Conservation (phyloP, 1,140 invertebrate genomes). For the Scaptomyza hsui region DNA sequence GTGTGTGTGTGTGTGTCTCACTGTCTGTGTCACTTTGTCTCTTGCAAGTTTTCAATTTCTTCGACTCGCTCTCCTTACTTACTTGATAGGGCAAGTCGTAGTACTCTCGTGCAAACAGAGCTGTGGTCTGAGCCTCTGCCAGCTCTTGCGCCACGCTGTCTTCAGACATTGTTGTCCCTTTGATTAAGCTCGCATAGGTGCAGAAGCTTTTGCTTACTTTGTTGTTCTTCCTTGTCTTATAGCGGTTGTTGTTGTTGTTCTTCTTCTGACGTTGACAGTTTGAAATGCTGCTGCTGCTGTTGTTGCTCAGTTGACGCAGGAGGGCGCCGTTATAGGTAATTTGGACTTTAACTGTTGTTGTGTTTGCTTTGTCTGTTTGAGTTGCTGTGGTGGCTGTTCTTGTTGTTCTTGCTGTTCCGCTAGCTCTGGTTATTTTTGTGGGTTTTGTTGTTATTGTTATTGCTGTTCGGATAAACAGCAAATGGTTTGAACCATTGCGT, state of each 20-base stretch:
- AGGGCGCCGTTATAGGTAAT: slow-evolving; percentile 15
- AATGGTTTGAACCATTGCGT: slow-evolving; percentile 60
- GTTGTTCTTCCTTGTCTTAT: neutral
- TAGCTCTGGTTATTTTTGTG: slow-evolving; percentile 34
- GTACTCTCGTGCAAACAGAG: slow-evolving; percentile 53
- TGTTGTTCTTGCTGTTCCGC: slow-evolving; percentile 25
- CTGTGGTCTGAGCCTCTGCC: slow-evolving; percentile 32
- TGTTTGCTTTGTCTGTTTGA: slow-evolving; percentile 38
- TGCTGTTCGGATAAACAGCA: slow-evolving; percentile 48
- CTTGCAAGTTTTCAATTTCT: neutral
- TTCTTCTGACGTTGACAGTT: slow-evolving; percentile 4
- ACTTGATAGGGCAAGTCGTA: slow-evolving; percentile 63
- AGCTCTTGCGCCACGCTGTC: slow-evolving; percentile 20
- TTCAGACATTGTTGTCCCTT: slow-evolving; percentile 45
- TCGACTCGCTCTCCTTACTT: slow-evolving; percentile 39
- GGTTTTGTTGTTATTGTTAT: slow-evolving; percentile 3
- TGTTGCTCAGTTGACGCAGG: slow-evolving; percentile 30
- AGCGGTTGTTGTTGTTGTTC: neutral
- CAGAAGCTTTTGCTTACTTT: slow-evolving; percentile 25
- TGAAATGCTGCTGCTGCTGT: neutral
- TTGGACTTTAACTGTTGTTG: slow-evolving; percentile 27
- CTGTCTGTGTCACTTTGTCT: too few relatives aligned
- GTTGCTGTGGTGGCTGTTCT: slow-evolving; percentile 33
- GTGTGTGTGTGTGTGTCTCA: slow-evolving; percentile 5
- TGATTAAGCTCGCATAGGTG: slow-evolving; percentile 61